A percentile compares a stretch with the other conserved stretches of the same genome.
Evolutionary conservation across 2,888 invertebrate species (phyloP).

Genomic region (Hyposoter didymator): DNA sequence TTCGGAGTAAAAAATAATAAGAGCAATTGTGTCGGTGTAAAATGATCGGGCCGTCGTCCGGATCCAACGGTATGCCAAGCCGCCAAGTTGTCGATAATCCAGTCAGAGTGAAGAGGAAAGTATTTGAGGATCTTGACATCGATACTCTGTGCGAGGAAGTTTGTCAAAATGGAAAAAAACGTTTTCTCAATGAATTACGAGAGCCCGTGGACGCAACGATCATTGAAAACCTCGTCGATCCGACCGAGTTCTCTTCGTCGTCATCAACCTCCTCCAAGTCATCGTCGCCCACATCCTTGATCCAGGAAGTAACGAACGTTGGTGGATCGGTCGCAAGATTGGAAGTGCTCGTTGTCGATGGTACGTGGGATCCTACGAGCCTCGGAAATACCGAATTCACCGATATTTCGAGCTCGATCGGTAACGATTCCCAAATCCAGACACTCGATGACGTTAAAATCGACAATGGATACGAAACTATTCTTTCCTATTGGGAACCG

Average conservation of each 20-base stretch:
- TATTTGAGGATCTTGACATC: slow-evolving; percentile 81
- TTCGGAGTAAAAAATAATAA: not conserved
- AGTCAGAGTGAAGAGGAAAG: slow-evolving; percentile 76
- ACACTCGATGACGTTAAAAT: slow-evolving; percentile 66
- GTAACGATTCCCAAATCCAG: slow-evolving; percentile 55
- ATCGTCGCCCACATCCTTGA: slow-evolving; percentile 62
- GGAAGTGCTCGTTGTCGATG: slow-evolving; percentile 82
- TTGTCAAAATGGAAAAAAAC: slow-evolving; percentile 75
- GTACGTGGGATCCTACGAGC: slow-evolving; percentile 76
- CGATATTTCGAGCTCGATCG: slow-evolving; percentile 65
- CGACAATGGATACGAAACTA: slow-evolving; percentile 68
- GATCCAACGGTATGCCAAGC: slow-evolving; percentile 70
- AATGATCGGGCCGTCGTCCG: slow-evolving; percentile 82
- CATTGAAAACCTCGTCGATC: slow-evolving; percentile 49
- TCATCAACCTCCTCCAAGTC: slow-evolving; percentile 21
- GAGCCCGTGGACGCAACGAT: slow-evolving; percentile 71
- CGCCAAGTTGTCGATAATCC: slow-evolving; percentile 73
- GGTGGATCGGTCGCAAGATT: slow-evolving; percentile 78
- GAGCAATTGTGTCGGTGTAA: slow-evolving; percentile 29
- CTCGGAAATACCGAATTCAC: slow-evolving; percentile 66
- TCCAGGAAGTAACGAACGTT: slow-evolving; percentile 64
- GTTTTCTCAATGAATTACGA: slow-evolving; percentile 71
- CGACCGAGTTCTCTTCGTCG: slow-evolving; percentile 66
- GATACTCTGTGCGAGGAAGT: slow-evolving; percentile 81
- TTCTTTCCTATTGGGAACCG: slow-evolving; percentile 71